Evolutionary conservation across 2,888 invertebrate species (phyloP), one percentile per base, ranked within the genome.

Genomic region (Caradrina kadenii): DNA sequence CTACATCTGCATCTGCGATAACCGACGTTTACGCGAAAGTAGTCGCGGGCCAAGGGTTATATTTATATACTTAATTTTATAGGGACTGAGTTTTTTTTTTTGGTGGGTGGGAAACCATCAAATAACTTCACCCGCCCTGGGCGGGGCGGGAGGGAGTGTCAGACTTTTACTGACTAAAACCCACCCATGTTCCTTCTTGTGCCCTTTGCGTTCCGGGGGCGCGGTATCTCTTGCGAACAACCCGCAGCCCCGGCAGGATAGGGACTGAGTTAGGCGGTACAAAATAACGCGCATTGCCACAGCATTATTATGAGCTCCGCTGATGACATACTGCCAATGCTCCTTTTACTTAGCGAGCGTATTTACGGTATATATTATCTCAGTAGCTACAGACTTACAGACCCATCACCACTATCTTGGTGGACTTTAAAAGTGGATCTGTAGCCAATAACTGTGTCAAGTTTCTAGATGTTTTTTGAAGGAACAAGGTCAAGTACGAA

Each of bases 401-500:
- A 8, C 35, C 8, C 8, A 35, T 35, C 35, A 35, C 7, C 35
- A 35, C 31, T 31, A 31, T 53, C 17, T 45, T 42, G 13, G 13
- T 15, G 42, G 13, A 15, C 42, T 45, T 45, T 45, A 45, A 15
- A 17, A 45, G 13, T 22, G 19, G 19, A 56, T 74, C 15, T 2
- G 39, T 56, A 56, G 52, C 10, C 48, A 56, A 49, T 11, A 60
- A 50, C n/a, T 71, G 59, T 55, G 72, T 60, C 71, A 72, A 61
- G 39, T 53, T 72, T 53, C 61, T 54, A 62, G 17, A 76, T 55
- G 35, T n/a, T 4, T 58, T 63, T 56, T 61, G 35, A 19, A 74
- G 63, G 56, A 68, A 58, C 76, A 77, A 77, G 75, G 79, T 79
- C 67, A 74, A 68, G 63, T 52, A 22, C 61, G 35, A 59, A 72